A percentile compares a stretch with the other conserved stretches of the same genome.
Conservation (phyloP, 1,140 invertebrate genomes). For the Oryctes rhinoceros region DNA sequence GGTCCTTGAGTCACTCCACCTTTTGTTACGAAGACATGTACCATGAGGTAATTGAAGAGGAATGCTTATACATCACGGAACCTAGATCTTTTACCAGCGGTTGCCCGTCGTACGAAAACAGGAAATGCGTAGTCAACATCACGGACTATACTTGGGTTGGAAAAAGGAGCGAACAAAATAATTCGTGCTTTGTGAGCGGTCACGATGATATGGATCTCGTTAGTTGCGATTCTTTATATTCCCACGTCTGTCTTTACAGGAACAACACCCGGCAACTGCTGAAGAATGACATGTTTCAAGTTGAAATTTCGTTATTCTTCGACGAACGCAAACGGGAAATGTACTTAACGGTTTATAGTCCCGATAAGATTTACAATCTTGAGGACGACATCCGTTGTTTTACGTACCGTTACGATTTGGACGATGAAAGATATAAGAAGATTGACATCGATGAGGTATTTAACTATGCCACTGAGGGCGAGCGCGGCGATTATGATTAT, state of each 20-base stretch:
- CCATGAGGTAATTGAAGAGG: background rate
- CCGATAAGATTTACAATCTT: constrained; percentile 48
- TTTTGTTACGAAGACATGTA: background rate
- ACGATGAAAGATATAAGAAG: constrained; percentile 20
- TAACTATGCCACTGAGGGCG: background rate
- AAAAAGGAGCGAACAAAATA: background rate
- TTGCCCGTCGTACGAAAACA: background rate
- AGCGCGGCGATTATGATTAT: background rate
- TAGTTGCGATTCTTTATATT: background rate
- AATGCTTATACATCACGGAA: constrained; percentile 18
- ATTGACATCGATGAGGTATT: constrained; percentile 50
- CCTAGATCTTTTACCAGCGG: background rate
- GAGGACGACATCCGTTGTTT: constrained; percentile 42
- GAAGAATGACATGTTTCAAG: background rate
- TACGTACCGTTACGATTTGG: constrained; percentile 51
- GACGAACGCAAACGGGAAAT: constrained; percentile 30
- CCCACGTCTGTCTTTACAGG: background rate
- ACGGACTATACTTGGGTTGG: background rate
- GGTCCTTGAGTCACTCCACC: background rate
- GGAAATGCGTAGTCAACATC: background rate
- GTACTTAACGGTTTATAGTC: constrained; percentile 49
- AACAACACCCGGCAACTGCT: background rate
- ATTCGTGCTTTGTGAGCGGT: background rate
- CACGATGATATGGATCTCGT: background rate
- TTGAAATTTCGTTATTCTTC: background rate